A percentile compares a stretch with the other conserved stretches of the same genome.
These are phyloP conservation scores for Phalangium opilio DNA, from an alignment of 2,888 invertebrate genomes.

Conservation along the genomic window DNA sequence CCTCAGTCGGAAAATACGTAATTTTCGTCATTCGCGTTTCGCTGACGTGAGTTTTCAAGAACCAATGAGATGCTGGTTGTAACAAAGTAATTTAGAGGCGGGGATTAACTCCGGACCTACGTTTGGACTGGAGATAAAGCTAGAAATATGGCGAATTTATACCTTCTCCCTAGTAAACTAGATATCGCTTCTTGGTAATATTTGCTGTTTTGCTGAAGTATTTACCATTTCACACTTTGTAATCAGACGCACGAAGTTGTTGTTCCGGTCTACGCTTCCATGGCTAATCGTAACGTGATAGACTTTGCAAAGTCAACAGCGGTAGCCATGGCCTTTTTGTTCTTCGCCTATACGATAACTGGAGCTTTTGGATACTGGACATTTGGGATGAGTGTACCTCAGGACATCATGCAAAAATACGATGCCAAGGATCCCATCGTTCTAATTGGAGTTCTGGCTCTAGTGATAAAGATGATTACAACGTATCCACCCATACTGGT, in stretches of 20 bases:
- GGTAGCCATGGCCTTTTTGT: constrained; percentile 30
- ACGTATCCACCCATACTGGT: constrained; percentile 35
- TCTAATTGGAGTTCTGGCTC: constrained; percentile 22
- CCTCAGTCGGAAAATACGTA: too few relatives aligned
- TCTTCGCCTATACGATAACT: constrained; percentile 32
- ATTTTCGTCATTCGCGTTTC: too few relatives aligned
- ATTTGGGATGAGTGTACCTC: constrained; percentile 32
- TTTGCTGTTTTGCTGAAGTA: too few relatives aligned
- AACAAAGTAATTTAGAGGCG: too few relatives aligned
- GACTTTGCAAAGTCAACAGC: constrained; percentile 32
- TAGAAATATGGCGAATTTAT: too few relatives aligned
- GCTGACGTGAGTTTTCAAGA: too few relatives aligned
- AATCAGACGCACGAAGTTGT: constrained; percentile 37
- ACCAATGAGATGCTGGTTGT: too few relatives aligned
- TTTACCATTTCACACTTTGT: constrained; percentile 4
- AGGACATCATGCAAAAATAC: constrained; percentile 25
- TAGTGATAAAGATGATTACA: constrained; percentile 34
- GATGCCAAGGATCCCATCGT: constrained; percentile 19
- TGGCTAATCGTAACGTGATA: constrained; percentile 29
- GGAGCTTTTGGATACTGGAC: constrained; percentile 35
- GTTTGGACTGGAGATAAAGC: too few relatives aligned
- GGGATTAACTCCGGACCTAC: too few relatives aligned
- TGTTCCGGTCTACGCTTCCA: constrained; percentile 35
- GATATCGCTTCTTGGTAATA: too few relatives aligned
- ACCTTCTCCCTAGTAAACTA: too few relatives aligned